Conservation (phyloP, 1,140 invertebrate species). For the Steinernema khuongi region DNA sequence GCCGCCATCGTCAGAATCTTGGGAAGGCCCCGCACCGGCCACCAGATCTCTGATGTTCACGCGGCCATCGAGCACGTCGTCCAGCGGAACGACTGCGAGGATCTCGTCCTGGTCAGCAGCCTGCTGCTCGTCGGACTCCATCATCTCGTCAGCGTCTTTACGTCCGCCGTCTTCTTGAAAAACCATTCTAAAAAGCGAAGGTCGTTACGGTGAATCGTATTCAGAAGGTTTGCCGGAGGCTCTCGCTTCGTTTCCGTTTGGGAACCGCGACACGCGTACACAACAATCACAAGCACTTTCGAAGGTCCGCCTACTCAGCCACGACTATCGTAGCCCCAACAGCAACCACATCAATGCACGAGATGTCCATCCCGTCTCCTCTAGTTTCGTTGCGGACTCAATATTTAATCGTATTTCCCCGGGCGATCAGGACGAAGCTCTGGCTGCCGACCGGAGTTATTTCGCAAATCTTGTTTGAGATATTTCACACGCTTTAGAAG, state of each 20-base stretch:
- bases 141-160: background rate
- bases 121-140: background rate
- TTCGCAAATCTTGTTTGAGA: too few relatives aligned
- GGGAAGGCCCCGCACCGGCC: background rate
- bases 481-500: too few relatives aligned
- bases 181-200: background rate
- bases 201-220: background rate
- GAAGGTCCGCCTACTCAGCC: slow-evolving; percentile 6
- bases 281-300: slow-evolving; percentile 16
- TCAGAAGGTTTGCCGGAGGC: background rate
- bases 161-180: background rate
- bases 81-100: background rate
- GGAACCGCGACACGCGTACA: slow-evolving; percentile 9
- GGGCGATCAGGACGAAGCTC: too few relatives aligned
- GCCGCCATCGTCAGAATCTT: background rate
- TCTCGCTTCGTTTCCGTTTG: background rate
- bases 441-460: too few relatives aligned
- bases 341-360: background rate
- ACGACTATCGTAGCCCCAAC: slow-evolving; percentile 7
- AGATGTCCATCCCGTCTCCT: background rate
- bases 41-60: background rate
- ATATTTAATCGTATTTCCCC: too few relatives aligned
- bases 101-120: background rate
- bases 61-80: background rate
- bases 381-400: background rate